Base-by-base conservation (phyloP, 2,113 vertebrate genomes). In the Macroglossus sobrinus region DNA sequence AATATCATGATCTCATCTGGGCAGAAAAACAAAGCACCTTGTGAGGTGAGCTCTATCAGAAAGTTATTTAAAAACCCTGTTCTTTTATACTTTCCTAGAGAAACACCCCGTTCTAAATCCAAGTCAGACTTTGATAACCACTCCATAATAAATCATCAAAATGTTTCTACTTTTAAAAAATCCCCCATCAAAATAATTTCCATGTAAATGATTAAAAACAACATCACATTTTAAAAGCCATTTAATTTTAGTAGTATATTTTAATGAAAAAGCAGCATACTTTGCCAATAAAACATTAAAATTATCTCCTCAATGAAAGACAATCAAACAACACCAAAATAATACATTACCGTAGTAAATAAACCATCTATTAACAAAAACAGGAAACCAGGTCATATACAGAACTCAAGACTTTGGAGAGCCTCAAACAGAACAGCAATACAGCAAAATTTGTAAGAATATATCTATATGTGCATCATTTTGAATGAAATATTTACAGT, bases 401-500 rank as follows among this genome's bases (percentile, higher is more conserved):
- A 99, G 98, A 99, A 99, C 98, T 98, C 93, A 98, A 98, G 98
- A 98, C 98, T 98, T 98, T 97, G 97, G 99, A 98, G 98, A 98
- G 98, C 98, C 98, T 99, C 98, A 98, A 98, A 98, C 99, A 98
- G 98, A 99, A 99, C 99, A 99, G 98, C 99, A 99, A 99, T 99
- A 99, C 99, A 99, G 99, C 98, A 98, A 98, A 98, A 99, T 99
- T 99, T 99, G 99, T 99, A 99, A 99, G 99, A 98, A 99, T 99
- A 99, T 99, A 99, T 99, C 99, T 99, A 99, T 99, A 99, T 98
- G 98, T 99, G 99, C 99, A 98, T 99, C 98, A 98, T 99, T 99
- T 99, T 98, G 98, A 99, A 99, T 99, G 99, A 99, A 98, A 98
- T 99, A 99, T 99, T 99, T 99, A 99, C 99, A 99, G 98, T 98